These are phyloP conservation scores for Nyctereutes procyonoides DNA, from an alignment of 2,113 vertebrate genomes.

Conservation along the genomic window DNA sequence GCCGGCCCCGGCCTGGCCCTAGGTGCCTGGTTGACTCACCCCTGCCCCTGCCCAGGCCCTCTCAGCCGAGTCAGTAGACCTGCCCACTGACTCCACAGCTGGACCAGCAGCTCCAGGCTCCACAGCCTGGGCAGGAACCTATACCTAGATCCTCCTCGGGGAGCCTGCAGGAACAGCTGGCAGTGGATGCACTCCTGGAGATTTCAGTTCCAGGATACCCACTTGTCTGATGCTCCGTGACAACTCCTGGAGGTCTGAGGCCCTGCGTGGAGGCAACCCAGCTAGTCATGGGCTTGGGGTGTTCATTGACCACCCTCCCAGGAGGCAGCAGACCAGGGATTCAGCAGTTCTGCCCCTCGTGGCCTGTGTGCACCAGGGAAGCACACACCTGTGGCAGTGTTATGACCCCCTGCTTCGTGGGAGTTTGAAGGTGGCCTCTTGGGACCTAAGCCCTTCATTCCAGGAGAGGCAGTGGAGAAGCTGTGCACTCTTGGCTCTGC, in stretches of 20 bases:
- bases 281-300: neutral
- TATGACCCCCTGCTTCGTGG: too few species aligned
- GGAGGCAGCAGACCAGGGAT: neutral
- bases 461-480: neutral
- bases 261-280: neutral
- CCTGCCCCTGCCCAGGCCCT: neutral
- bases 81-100: neutral
- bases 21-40: too few species aligned
- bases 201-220: neutral
- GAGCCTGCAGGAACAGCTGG: rapidly evolving
- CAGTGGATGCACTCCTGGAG: neutral
- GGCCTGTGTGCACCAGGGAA: neutral
- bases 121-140: neutral
- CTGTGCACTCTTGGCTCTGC: neutral
- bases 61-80: neutral
- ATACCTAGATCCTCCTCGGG: neutral
- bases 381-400: too few species aligned
- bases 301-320: neutral
- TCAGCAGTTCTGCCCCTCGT: neutral
- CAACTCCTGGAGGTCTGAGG: neutral
- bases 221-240: neutral
- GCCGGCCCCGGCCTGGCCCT: neutral
- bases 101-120: neutral
- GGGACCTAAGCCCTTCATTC: neutral
- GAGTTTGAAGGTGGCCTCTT: neutral